Base-by-base conservation (phyloP, 2,888 invertebrate genomes). In the Pristionchus entomophagus region DNA sequence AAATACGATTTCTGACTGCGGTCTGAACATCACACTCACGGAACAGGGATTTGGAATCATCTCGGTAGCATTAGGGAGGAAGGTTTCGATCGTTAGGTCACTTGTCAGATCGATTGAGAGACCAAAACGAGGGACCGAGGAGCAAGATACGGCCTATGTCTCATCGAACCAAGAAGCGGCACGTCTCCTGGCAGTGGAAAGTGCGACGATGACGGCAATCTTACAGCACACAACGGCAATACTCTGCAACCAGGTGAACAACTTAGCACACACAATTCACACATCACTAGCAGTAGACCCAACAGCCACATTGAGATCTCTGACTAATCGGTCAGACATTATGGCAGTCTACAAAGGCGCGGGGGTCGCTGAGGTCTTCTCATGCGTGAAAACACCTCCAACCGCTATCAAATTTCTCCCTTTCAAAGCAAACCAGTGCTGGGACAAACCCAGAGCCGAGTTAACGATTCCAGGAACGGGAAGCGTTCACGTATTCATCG, bases 91-190 rank as follows among this genome's bases (percentile, higher is more conserved):
- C n/a, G n/a, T n/a, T n/a, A n/a, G n/a, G n/a, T n/a, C n/a, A n/a
- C n/a, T n/a, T n/a, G n/a, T n/a, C n/a, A n/a, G n/a, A n/a, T n/a
- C n/a, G n/a, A n/a, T n/a, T n/a, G 32, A 22, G 22, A n/a, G 62
- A 6, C 53, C 3, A 6, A 53, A 3, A 12, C 4, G 38, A 69
- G 32, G 22, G 19, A 26, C 65, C 4, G 38, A 69, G 17, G 29
- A 29, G 65, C 19, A 69, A 19, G 65, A 69, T 2, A 35, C 35
- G 32, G 65, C 65, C 2, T 38, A 69, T 26, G 65, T 69, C 6
- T 69, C 65, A 22, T 69, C 65, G 22, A 69, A 69, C 22, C 65
- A 69, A 19, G 65, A 69, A 17, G 65, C 65, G 2, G 65, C 65
- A 19, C 29, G 65, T 6, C 65, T 69, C 3, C 19, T 69, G 32